A percentile compares a stretch with the other conserved stretches of the same genome.
Evolutionary conservation across 2,113 vertebrate species (phyloP).

Genomic region (Chitala chitala): DNA sequence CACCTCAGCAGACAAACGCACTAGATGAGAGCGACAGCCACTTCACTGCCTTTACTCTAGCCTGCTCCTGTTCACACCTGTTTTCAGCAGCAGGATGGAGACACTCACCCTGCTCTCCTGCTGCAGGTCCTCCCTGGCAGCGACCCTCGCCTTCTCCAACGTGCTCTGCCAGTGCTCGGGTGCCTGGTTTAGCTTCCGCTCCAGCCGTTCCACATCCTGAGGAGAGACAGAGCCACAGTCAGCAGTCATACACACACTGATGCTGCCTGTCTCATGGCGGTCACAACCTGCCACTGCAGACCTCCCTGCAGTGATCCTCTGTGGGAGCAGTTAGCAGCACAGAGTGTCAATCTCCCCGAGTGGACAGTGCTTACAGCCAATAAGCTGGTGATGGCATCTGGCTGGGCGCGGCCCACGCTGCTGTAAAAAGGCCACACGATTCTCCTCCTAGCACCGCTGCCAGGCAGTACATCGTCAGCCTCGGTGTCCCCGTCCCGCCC

Average conservation of each 20-base stretch:
- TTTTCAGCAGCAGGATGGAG: not conserved
- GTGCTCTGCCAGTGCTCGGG: constrained; percentile 86
- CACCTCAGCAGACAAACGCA: too few relatives aligned
- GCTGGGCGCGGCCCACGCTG: constrained; percentile 75
- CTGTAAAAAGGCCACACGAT: constrained; percentile 96
- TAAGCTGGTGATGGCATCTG: constrained; percentile 86
- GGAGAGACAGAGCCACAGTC: too few relatives aligned
- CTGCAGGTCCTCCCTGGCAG: constrained; percentile 79
- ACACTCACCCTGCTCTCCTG: constrained; percentile 75
- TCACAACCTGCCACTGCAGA: too few relatives aligned
- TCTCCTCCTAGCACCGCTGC: constrained; percentile 70
- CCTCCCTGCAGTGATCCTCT: too few relatives aligned
- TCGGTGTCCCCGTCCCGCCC: constrained; percentile 65
- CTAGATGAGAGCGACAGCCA: too few relatives aligned
- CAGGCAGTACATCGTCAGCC: constrained; percentile 21
- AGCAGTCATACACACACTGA: too few relatives aligned
- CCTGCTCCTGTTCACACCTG: too few relatives aligned
- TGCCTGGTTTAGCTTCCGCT: constrained; percentile 77
- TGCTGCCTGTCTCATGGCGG: too few relatives aligned
- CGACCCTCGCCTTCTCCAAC: constrained; percentile 77
- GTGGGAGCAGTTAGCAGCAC: too few relatives aligned
- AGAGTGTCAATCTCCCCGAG: too few relatives aligned
- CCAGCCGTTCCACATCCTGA: constrained; percentile 89
- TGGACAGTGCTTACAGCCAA: constrained; percentile 74
- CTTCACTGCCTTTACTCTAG: too few relatives aligned